These are phyloP conservation scores for Acestrorhynchus altus DNA, from an alignment of 2,797 vertebrate species.

Conservation along the genomic window DNA sequence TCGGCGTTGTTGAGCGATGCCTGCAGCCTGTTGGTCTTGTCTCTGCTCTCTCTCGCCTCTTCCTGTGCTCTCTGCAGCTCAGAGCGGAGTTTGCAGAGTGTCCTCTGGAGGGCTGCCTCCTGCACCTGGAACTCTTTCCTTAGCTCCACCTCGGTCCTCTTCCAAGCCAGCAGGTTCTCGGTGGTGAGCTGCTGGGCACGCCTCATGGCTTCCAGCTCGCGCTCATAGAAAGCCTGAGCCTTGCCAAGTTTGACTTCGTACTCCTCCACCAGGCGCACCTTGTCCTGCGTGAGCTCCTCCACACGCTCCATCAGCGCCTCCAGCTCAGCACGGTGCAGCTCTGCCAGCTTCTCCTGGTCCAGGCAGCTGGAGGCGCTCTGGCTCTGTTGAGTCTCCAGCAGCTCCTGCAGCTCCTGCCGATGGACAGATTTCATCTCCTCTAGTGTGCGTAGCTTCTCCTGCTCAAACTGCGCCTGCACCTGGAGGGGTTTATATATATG, in stretches of 20 bases:
- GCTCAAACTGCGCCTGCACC: conserved; percentile 91
- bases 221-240: conserved; percentile 93
- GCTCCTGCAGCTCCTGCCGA: conserved; percentile 90
- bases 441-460: conserved; percentile 89
- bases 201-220: conserved; percentile 94
- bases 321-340: conserved; percentile 85
- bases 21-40: conserved; percentile 94
- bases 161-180: conserved; percentile 93
- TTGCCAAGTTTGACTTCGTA: conserved; percentile 92
- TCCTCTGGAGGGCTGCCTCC: conserved; percentile 90
- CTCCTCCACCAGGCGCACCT: conserved; percentile 90
- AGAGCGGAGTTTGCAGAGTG: conserved; percentile 89
- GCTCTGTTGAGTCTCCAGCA: conserved; percentile 89
- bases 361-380: conserved; percentile 85
- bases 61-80: conserved; percentile 96
- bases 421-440: conserved; percentile 88
- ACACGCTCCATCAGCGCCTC: conserved; percentile 87
- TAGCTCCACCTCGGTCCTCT: conserved; percentile 93
- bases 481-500: neutral
- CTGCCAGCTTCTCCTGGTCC: conserved; percentile 90
- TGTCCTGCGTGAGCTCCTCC: conserved; percentile 88
- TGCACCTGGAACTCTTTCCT: conserved; percentile 95
- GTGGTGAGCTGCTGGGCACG: conserved; percentile 94
- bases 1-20: conserved; percentile 88
- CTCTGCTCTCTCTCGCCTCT: conserved; percentile 88